Conservation (phyloP, 2,113 vertebrate genomes). For the Riparia riparia region DNA sequence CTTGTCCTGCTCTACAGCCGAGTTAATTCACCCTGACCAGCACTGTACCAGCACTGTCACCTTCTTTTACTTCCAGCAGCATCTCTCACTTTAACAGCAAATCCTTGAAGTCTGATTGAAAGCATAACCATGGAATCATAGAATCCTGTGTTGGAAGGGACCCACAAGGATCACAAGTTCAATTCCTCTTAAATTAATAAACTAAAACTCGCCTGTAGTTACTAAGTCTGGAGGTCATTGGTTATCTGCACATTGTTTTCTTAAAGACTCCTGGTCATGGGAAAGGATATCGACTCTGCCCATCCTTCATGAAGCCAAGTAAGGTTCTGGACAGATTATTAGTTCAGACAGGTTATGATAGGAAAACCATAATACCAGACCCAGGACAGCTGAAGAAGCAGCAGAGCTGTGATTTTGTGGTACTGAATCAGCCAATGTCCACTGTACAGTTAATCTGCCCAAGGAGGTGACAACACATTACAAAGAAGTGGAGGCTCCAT, state of each 20-base stretch:
- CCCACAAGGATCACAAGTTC: background rate
- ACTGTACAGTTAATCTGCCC: background rate
- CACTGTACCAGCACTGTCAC: fast-evolving
- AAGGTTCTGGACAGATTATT: background rate
- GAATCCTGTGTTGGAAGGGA: background rate
- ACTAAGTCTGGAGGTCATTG: background rate
- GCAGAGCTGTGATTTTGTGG: background rate
- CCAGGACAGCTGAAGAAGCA: background rate
- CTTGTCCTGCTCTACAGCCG: background rate
- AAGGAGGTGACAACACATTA: background rate
- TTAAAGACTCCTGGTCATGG: background rate
- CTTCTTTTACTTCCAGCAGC: background rate
- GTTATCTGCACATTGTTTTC: background rate
- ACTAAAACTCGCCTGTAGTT: background rate
- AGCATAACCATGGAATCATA: background rate
- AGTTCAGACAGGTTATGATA: background rate
- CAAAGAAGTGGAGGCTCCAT: background rate
- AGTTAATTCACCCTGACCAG: background rate
- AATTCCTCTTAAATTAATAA: background rate
- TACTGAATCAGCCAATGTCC: background rate
- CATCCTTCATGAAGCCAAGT: background rate
- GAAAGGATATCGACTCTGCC: background rate
- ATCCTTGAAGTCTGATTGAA: background rate
- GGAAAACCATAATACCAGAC: background rate
- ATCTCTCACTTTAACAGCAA: background rate